These are phyloP conservation scores for Sweltsa coloradensis DNA, from an alignment of 1,140 invertebrate genomes.

Conservation along the genomic window DNA sequence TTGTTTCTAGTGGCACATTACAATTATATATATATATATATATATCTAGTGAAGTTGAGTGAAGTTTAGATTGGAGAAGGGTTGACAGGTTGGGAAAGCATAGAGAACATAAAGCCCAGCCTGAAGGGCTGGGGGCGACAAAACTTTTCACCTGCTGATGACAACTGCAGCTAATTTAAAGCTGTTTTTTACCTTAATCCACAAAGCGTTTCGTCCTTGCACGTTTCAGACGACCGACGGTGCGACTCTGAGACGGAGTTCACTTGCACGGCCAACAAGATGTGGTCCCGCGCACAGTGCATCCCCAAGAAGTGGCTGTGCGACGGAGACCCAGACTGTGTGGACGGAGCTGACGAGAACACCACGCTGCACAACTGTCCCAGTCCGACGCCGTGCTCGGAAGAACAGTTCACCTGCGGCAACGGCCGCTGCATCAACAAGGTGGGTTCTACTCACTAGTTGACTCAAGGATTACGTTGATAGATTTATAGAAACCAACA, in stretches of 20 bases:
- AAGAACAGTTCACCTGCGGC: slow-evolving; percentile 80
- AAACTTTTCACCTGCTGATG: no score
- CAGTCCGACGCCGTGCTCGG: slow-evolving; percentile 62
- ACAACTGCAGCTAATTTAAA: no score
- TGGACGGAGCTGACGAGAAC: slow-evolving; percentile 94
- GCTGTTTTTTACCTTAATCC: no score
- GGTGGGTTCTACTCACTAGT: slow-evolving; percentile 23
- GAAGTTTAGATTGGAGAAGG: no score
- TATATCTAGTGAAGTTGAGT: no score
- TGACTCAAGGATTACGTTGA: neutral
- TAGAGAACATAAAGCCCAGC: no score
- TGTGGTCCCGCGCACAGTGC: slow-evolving; percentile 84
- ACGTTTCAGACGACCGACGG: slow-evolving; percentile 61
- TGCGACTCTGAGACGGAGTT: slow-evolving; percentile 89
- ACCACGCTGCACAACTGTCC: slow-evolving; percentile 69
- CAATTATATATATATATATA: no score
- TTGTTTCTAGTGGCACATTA: no score
- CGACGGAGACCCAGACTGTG: slow-evolving; percentile 91
- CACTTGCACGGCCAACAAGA: slow-evolving; percentile 77
- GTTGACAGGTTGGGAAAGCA: no score
- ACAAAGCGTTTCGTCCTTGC: no score
- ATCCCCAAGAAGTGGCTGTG: slow-evolving; percentile 91
- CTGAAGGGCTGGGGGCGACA: no score
- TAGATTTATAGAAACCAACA: no score
- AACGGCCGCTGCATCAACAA: slow-evolving; percentile 80